Evolutionary conservation across 35 echinoderm and acorn worm genomes (phyloP), one percentile per base, ranked within the genome.

Genomic region (Strongylocentrotus purpuratus): DNA sequence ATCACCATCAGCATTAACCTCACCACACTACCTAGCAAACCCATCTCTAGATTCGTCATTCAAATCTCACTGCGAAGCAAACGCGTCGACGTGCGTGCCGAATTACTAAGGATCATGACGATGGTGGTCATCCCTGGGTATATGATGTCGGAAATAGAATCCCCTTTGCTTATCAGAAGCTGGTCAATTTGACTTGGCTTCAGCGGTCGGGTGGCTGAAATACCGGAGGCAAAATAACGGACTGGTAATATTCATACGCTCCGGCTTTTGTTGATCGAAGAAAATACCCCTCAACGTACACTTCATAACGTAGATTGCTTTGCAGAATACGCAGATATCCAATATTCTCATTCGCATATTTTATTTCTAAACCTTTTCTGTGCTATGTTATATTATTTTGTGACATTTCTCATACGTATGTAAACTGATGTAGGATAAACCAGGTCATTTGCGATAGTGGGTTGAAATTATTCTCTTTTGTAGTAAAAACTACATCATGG

Each of bases 141-240:
- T 78, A 78, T 78, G 20, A 28, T 28, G 17, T 78, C 25, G 5
- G 22, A 22, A 78, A 78, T n/a, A 28, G 65, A 78, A 78, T 78
- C 65, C 22, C 28, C 65, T 28, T 78, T 78, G 65, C 20, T 78
- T 22, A 78, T 78, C 65, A 78, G 65, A 18, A 78, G 65, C 65
- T 78, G 65, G 65, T 78, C 65, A 78, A 78, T 78, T 78, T 78
- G 65, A 78, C 65, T 78, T 78, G 65, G 65, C 65, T 78, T 22
- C 20, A 78, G 65, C 65, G 65, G 65, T 78, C 65, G 65, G 65
- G 20, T 78, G 65, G 25, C 65, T 28, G 28, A 78, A 78, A 78
- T 78, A 22, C 65, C 65, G 28, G 65, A 78, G 65, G 65, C 65
- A 78, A 78, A 78, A 78, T 78, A 28, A 78, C 22, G 65, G 7